Percentiles rank a stretch among this genome's conserved stretches.
phyloP scores from a whole-genome alignment of 2,888 invertebrate genomes.

The Stenurella melanura region DNA sequence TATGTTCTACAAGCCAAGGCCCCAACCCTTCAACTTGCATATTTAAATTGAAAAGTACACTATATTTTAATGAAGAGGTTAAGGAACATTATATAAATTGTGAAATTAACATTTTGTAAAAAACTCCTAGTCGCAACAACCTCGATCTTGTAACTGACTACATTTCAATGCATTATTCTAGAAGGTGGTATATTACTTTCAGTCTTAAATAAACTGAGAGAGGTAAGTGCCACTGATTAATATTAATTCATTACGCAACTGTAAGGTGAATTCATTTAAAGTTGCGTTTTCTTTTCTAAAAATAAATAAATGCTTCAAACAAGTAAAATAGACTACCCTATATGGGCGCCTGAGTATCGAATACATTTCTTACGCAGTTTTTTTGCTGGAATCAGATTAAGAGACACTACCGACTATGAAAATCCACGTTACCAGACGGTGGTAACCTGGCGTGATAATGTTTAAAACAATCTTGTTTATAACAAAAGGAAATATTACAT shows the following conservation, averaged over 20 bases:
- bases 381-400: too few relatives aligned
- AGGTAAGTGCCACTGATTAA: slow-evolving; percentile 12
- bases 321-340: too few relatives aligned
- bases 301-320: not conserved
- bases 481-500: too few relatives aligned
- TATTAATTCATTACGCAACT: not conserved
- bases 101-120: slow-evolving; percentile 32
- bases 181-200: slow-evolving; percentile 41
- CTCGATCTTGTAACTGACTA: slow-evolving; percentile 46
- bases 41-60: not conserved
- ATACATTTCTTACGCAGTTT: too few relatives aligned
- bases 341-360: too few relatives aligned
- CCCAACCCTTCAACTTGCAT: too few relatives aligned
- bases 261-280: not conserved
- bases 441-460: too few relatives aligned
- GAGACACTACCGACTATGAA: too few relatives aligned
- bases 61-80: slow-evolving; percentile 18
- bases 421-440: too few relatives aligned
- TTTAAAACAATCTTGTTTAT: too few relatives aligned
- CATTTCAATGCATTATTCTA: slow-evolving; percentile 37
- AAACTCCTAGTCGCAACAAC: slow-evolving; percentile 33
- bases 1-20: too few relatives aligned
- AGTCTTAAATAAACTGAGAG: slow-evolving; percentile 30
- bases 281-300: not conserved
- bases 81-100: slow-evolving; percentile 33